Base-by-base conservation (phyloP, 1,140 invertebrate species). In the Atta colombica region DNA sequence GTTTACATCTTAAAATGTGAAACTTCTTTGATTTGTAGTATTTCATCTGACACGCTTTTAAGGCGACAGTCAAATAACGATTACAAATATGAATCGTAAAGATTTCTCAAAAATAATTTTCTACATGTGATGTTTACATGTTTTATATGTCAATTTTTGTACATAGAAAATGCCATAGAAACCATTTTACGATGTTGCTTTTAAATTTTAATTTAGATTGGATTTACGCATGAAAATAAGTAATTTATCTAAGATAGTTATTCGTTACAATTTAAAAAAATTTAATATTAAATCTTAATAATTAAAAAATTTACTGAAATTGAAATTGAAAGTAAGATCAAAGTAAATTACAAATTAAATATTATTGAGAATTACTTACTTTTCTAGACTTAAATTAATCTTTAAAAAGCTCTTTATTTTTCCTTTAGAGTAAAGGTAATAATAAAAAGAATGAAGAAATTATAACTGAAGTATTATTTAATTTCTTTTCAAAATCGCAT, bases 161-260 rank as follows among this genome's bases (percentile, higher is more conserved):
- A 58, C 2, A 61, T 21, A 3, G 12, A 61, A 14, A 75, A 25
- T 21, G 3, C 1, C 18, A 14, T 72, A 55, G 18, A 4, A 74
- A 55, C 4, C 12, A 55, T 58, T 58, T 74, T 74, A 75, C 1
- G n/a, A 35, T 25, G 18, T 75, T 58, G 12, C 12, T 75, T 75
- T 58, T 16, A 58, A 77, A 77, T 77, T 77, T 77, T 45, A 45
- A 77, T 77, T 21, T 77, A n/a, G 39, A 61, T 4, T 25, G 16
- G 14, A 63, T n/a, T 77, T 77, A 39, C 28, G 2, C 1, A 18
- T 61, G 6, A 63, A 45, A 51, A 51, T 14, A 61, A 60, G 12
- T 25, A 45, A 61, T 60, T 45, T 45, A 10, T 58, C 1, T 1
- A 25, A n/a, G 0, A 4, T 18, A 1, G 8, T 71, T 18, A n/a